Conservation (phyloP, 2,888 invertebrate genomes). For the Amitus sp. region DNA sequence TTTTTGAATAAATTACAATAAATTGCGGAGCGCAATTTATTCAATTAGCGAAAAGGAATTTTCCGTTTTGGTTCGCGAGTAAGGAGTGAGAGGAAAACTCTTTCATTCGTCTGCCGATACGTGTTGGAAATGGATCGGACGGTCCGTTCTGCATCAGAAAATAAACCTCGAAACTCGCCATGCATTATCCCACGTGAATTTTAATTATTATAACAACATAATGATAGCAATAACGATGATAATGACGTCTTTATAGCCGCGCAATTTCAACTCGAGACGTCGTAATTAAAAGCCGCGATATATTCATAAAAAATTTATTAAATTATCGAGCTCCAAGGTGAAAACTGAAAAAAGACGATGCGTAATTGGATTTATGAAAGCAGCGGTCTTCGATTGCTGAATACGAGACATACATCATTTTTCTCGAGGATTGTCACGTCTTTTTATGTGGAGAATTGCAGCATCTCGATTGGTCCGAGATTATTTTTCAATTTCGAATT, state of each 20-base stretch:
- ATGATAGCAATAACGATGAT: slow-evolving; percentile 43
- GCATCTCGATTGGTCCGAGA: background rate
- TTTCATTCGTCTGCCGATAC: slow-evolving; percentile 10
- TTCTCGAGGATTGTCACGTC: background rate
- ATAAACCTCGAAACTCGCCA: slow-evolving; percentile 22
- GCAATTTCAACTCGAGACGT: slow-evolving; percentile 40
- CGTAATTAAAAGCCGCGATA: slow-evolving; percentile 40
- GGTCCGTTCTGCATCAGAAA: slow-evolving; percentile 33
- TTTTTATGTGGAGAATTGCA: slow-evolving; percentile 2
- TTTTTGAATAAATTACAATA: slow-evolving; percentile 1
- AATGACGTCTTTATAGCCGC: slow-evolving; percentile 43
- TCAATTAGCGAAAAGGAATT: background rate
- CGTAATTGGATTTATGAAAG: slow-evolving; percentile 35
- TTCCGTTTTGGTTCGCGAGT: background rate
- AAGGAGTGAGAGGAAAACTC: background rate
- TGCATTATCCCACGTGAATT: slow-evolving; percentile 39
- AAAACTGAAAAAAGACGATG: slow-evolving; percentile 34
- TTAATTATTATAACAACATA: slow-evolving; percentile 43
- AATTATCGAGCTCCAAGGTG: slow-evolving; percentile 40
- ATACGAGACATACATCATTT: background rate
- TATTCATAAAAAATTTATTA: slow-evolving; percentile 38
- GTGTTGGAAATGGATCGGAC: slow-evolving; percentile 37
- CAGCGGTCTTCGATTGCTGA: slow-evolving; percentile 10
- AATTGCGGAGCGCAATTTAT: background rate
- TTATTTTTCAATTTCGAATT: too few relatives aligned